Base-by-base conservation (phyloP, 92 coral and sea anemone genomes). In the Parazoanthus atlanticus region DNA sequence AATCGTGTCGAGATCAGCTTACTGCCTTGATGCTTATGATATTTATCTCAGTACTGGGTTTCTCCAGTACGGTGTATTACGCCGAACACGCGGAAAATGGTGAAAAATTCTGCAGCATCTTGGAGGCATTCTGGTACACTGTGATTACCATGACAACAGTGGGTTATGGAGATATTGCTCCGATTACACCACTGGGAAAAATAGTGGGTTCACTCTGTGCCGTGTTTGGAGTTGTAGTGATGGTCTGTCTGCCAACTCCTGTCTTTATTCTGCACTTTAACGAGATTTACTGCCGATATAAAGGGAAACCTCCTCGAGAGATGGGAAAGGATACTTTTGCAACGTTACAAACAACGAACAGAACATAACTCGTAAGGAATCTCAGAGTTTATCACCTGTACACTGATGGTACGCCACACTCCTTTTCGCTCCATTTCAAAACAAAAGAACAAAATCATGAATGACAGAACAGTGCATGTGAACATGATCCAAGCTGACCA, bases 91-190 rank as follows among this genome's bases (percentile, higher is more conserved):
- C 88, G 11, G 92, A 83, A 11, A 91, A 95, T 38, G 85, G 86
- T 4, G 86, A 89, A 23, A 90, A 97, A 81, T 97, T 95, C 82
- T 52, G 79, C 71, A 97, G 99, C 91, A 97, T 97, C 67, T 93
- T 94, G 30, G 97, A 93, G 78, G 89, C 99, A 47, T 89, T 94
- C 81, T 97, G 98, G 98, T 97, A 96, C 96, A 94, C 97, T 30
- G 90, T 94, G 49, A 77, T 97, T 85, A 97, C 99, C 89, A 95
- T 97, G 98, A 96, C 98, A 17, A 97, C 99, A 6, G 99, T 97
- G 1, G 99, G 99, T 21, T 97, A 97, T 66, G 99, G 99, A 19
- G 99, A 97, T 89, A 85, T 93, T 81, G 86, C 79, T 26, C 98
- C 98, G 13, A 84, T 79, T 2, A 97, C 98, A 5, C 92, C 96